Evolutionary conservation across 2,888 invertebrate species (phyloP), one percentile per base, ranked within the genome.

Genomic region (Frankliniella fusca): DNA sequence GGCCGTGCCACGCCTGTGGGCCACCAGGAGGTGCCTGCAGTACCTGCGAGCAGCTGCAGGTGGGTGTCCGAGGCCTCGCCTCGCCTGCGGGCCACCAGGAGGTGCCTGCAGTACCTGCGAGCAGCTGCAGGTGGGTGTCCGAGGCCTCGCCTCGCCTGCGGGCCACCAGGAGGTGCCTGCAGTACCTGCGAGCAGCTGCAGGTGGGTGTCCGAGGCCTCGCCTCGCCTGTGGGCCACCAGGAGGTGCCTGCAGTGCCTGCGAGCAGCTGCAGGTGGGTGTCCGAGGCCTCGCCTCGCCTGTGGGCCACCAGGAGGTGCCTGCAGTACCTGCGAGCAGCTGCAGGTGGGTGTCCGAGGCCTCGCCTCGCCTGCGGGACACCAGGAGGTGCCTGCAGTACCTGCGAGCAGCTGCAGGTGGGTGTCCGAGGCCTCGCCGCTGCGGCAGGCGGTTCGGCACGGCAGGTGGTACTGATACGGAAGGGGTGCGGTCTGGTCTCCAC

Each of bases 1-100:
- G n/a, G 89, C 89, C 65, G 90, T 91, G 48, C 91, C 91, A 1
- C 87, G 91, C 48, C 87, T 91, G 5, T 91, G 91, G 91, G 89
- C 89, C 80, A 89, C 90, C 49, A 88, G 90, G 76, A 87, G 88
- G 79, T 86, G 87, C 18, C 88, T 91, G 86, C 89, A 89, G 81
- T 88, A 89, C 76, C 86, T 90, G 82, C 89, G 86, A 23, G 23
- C 70, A 8, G 70, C 70, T 84, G 86, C 86, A 48, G 70, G 70
- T 76, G 27, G 38, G 38, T 38, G 38, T 38, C 10, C 50, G 10
- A 15, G n/a, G 89, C 89, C 65, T 89, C 91, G 48, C 91, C 91
- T 3, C 87, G 91, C 48, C 87, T 91, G 5, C 91, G 91, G 91
- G 89, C 89, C 80, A 89, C 90, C 49, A 88, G 90, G 76, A 87